Evolutionary conservation across 2,888 invertebrate species (phyloP).

Genomic region (Cosmorhoe ocellata): DNA sequence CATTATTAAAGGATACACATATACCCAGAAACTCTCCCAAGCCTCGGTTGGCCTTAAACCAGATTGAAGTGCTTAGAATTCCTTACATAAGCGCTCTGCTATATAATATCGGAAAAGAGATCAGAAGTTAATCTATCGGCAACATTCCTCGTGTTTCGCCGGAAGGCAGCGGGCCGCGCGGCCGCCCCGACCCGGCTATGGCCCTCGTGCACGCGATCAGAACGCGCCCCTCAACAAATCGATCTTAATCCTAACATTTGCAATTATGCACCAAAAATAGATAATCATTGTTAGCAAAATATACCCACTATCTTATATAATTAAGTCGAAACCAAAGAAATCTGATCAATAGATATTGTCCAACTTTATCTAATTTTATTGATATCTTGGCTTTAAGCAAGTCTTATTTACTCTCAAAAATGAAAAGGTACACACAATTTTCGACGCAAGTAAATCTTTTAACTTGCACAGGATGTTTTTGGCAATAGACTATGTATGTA

Average conservation of each 20-base stretch:
- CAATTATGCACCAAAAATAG: conserved; percentile 54
- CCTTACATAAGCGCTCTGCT: conserved; percentile 76
- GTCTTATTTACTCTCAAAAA: too few species aligned
- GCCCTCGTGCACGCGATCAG: conserved; percentile 67
- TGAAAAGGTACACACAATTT: too few species aligned
- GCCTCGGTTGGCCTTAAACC: conserved; percentile 70
- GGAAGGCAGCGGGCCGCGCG: conserved; percentile 70
- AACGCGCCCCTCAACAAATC: conserved; percentile 65
- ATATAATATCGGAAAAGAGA: conserved; percentile 81
- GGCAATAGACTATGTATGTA: too few species aligned
- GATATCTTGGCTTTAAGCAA: too few species aligned
- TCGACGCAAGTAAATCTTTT: too few species aligned
- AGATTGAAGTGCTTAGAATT: conserved; percentile 78
- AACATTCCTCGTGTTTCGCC: conserved; percentile 80
- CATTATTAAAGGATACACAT: conserved; percentile 32
- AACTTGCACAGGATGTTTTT: too few species aligned
- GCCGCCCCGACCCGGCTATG: conserved; percentile 51
- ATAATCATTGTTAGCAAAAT: conserved; percentile 25
- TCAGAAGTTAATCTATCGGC: conserved; percentile 83
- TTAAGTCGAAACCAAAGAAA: background rate
- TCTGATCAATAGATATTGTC: too few species aligned
- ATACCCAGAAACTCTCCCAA: conserved; percentile 42
- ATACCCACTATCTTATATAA: too few species aligned
- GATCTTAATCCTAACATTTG: conserved; percentile 68
- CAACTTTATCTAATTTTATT: too few species aligned